Evolutionary conservation across 1,140 invertebrate genomes (phyloP).

Genomic region (Saccostrea cuccullata): DNA sequence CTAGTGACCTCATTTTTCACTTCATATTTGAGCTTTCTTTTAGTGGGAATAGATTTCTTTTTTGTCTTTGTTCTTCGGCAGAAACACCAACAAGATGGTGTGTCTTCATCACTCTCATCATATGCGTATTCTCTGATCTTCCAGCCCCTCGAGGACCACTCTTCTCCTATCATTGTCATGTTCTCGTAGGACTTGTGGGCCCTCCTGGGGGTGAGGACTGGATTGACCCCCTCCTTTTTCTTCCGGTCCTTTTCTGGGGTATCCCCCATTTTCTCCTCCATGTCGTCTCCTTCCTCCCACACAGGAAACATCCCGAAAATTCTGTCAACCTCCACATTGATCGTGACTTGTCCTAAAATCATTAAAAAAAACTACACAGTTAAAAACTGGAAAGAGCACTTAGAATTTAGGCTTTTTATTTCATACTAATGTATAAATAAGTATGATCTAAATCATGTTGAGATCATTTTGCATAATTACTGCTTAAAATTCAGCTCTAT

Average conservation of each 20-base stretch:
- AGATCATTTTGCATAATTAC: neutral
- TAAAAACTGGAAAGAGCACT: too few species aligned
- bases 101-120: slow-evolving; percentile 60
- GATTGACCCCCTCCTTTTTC: slow-evolving; percentile 41
- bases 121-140: slow-evolving; percentile 61
- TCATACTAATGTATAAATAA: too few species aligned
- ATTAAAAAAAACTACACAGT: neutral
- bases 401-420: too few species aligned
- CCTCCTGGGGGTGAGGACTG: slow-evolving; percentile 48
- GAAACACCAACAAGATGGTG: slow-evolving; percentile 65
- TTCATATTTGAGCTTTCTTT: slow-evolving; percentile 37
- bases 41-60: slow-evolving; percentile 45
- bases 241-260: slow-evolving; percentile 54
- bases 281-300: slow-evolving; percentile 52
- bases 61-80: slow-evolving; percentile 57
- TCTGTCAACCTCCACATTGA: slow-evolving; percentile 63
- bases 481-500: neutral
- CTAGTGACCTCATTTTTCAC: neutral
- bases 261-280: slow-evolving; percentile 57
- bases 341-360: slow-evolving; percentile 64
- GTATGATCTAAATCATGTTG: neutral
- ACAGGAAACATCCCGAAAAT: slow-evolving; percentile 64
- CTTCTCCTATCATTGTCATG: slow-evolving; percentile 62
- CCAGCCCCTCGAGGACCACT: slow-evolving; percentile 40
- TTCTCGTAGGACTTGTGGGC: slow-evolving; percentile 67